phyloP scores from a whole-genome alignment of 2,888 invertebrate genomes.

The Orchesella flavescens region DNA sequence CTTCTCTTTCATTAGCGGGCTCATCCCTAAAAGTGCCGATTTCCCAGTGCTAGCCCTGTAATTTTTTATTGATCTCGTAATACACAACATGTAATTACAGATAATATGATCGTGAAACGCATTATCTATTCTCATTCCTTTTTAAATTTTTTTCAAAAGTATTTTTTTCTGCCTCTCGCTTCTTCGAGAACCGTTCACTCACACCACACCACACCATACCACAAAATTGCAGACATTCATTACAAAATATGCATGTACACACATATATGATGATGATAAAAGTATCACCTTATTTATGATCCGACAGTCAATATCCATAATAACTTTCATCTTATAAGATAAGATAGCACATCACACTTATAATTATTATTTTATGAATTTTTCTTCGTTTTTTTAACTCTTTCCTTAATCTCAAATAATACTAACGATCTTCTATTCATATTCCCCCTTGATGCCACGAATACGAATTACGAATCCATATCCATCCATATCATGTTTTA shows the following conservation, averaged over 20 bases:
- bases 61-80: slow-evolving; percentile 72
- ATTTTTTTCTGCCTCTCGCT: background rate
- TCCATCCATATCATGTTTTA: slow-evolving; percentile 26
- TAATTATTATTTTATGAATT: slow-evolving; percentile 18
- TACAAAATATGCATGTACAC: slow-evolving; percentile 12
- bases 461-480: no score
- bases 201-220: slow-evolving; percentile 15
- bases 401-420: slow-evolving; percentile 4
- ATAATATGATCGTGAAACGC: slow-evolving; percentile 72
- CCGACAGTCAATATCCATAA: slow-evolving; percentile 39
- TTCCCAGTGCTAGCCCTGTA: slow-evolving; percentile 67
- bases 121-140: slow-evolving; percentile 55
- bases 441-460: no score
- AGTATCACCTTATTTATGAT: slow-evolving; percentile 41
- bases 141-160: slow-evolving; percentile 21
- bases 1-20: slow-evolving; percentile 72
- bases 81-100: slow-evolving; percentile 71
- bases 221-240: slow-evolving; percentile 32
- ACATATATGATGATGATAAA: background rate
- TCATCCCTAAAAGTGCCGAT: slow-evolving; percentile 71
- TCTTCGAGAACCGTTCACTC: slow-evolving; percentile 6
- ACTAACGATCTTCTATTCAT: no score
- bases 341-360: slow-evolving; percentile 2
- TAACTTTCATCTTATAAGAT: slow-evolving; percentile 18
- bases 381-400: slow-evolving; percentile 2